Percentiles rank a stretch among this genome's conserved stretches.
phyloP scores from a whole-genome alignment of 2,113 vertebrate species.

The Pipa parva region DNA sequence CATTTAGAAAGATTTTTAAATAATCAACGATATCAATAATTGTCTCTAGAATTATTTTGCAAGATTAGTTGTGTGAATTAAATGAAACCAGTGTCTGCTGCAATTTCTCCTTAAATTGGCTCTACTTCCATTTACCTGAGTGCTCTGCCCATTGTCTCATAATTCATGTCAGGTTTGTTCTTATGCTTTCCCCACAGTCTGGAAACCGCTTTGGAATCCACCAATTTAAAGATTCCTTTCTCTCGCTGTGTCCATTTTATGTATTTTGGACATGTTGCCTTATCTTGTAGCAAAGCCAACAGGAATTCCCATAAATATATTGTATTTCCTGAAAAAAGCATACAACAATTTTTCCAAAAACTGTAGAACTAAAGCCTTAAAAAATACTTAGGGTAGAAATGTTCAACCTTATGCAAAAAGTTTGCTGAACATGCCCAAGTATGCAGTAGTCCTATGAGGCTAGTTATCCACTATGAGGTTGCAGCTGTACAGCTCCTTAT shows the following conservation, averaged over 20 bases:
- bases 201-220: conserved; percentile 95
- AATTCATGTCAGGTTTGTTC: conserved; percentile 98
- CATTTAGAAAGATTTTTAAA: too few species aligned
- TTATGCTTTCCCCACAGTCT: conserved; percentile 95
- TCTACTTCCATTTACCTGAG: conserved; percentile 73
- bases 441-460: too few species aligned
- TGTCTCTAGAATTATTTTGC: too few species aligned
- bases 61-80: too few species aligned
- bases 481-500: too few species aligned
- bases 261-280: conserved; percentile 90
- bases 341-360: too few species aligned
- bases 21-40: too few species aligned
- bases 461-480: too few species aligned
- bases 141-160: conserved; percentile 97
- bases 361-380: too few species aligned
- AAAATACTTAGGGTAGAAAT: too few species aligned
- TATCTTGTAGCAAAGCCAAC: conserved; percentile 90
- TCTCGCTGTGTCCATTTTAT: conserved; percentile 96
- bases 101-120: neutral
- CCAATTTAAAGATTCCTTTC: conserved; percentile 94
- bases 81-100: neutral
- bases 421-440: too few species aligned
- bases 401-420: too few species aligned
- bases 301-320: conserved; percentile 98
- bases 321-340: conserved; percentile 76